Base-by-base conservation (phyloP, 2,888 invertebrate genomes). In the Meteorus cinctellus region DNA sequence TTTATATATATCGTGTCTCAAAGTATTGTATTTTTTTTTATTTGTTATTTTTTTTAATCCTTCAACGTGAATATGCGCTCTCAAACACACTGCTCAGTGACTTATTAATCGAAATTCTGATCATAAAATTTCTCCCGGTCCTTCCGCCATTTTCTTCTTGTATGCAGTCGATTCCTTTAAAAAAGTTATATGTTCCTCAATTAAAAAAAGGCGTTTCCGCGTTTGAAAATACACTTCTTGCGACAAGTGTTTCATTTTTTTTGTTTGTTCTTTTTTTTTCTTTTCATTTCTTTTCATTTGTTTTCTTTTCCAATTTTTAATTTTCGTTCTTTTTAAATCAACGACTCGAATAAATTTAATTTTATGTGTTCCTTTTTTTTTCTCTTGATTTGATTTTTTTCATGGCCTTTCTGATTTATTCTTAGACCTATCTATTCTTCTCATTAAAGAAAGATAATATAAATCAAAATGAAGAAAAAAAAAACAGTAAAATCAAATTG, bases 81-180 rank as follows among this genome's bases (percentile, higher is more conserved):
- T 72, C 70, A 36, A 67, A 48, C 77, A 79, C 80, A 80, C 81
- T 80, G 79, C 81, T 80, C 80, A 81, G 81, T 81, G 81, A 81
- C 79, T 80, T 80, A 81, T 80, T 81, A 79, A 80, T 81, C 81
- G 81, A 81, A 81, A 81, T 81, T 81, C 81, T 79, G 80, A 81
- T 81, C 81, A 81, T 80, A 80, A 81, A 81, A 80, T 80, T 78
- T 81, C 81, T 81, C 87, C 86, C 75, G 87, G 88, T 77, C 89
- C 89, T 74, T 89, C 88, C 86, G 91, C 91, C 81, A 90, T 88
- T 84, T 94, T 94, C 90, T 95, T 95, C 90, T 96, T 96, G 91
- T 96, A 96, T 72, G 95, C 95, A 79, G 95, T 95, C 94, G 95
- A 95, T 91, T 96, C 96, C 96, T 96, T 88, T 2, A 91, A 91